phyloP scores from a whole-genome alignment of 2,113 vertebrate genomes.

The Phainopepla nitens region DNA sequence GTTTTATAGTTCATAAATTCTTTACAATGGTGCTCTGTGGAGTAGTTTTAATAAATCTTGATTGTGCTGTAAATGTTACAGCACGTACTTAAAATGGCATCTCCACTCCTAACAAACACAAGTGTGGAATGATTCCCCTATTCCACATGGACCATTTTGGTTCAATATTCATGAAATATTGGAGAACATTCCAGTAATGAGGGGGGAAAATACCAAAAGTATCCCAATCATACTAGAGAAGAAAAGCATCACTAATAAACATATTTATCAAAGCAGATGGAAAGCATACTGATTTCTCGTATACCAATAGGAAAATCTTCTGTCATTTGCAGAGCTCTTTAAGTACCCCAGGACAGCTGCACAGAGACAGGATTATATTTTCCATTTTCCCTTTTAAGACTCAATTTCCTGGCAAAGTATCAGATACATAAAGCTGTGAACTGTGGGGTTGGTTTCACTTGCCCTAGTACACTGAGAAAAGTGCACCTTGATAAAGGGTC shows the following conservation, averaged over 20 bases:
- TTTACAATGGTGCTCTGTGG: constrained; percentile 65
- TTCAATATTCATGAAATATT: constrained; percentile 14
- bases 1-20: constrained; percentile 78
- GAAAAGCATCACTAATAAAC: neutral
- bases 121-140: neutral
- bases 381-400: neutral
- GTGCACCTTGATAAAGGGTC: neutral
- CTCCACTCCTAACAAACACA: constrained; percentile 54
- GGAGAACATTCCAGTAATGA: neutral
- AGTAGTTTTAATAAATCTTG: constrained; percentile 74
- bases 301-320: neutral
- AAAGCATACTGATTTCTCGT: neutral
- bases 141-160: neutral
- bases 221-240: neutral
- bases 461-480: neutral
- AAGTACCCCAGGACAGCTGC: neutral
- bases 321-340: neutral
- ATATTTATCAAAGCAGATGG: neutral
- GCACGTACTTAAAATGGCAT: constrained; percentile 50
- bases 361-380: neutral
- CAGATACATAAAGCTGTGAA: neutral
- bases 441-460: neutral
- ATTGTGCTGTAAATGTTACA: constrained; percentile 67
- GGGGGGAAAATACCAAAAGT: neutral
- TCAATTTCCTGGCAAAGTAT: neutral